A percentile compares a stretch with the other conserved stretches of the same genome.
These are phyloP conservation scores for Mus pahari DNA, from an alignment of 2,113 vertebrate species.

Conservation along the genomic window DNA sequence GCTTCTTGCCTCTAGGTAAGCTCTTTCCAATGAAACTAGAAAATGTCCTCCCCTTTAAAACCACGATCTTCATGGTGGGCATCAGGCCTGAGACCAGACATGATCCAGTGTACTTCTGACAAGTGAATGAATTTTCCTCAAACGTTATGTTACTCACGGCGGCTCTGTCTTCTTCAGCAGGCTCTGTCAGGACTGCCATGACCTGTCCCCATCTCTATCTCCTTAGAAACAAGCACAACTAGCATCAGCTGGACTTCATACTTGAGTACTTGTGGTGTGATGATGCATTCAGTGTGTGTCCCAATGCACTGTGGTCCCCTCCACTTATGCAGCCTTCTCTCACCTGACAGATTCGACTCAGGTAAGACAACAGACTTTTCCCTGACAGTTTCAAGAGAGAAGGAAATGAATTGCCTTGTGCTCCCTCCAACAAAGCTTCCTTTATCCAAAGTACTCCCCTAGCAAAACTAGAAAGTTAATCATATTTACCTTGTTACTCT, in stretches of 20 bases:
- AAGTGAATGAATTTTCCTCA: neutral
- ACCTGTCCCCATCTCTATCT: fast-evolving
- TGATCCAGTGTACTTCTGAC: neutral
- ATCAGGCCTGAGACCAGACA: neutral
- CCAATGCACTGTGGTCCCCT: neutral
- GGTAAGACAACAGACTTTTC: neutral
- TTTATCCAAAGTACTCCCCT: neutral
- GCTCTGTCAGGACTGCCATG: neutral
- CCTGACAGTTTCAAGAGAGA: neutral
- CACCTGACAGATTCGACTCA: neutral
- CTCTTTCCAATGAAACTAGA: neutral
- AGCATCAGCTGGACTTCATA: neutral
- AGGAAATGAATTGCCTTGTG: conserved; percentile 19
- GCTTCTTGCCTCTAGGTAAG: neutral
- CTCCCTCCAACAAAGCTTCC: neutral
- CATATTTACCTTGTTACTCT: neutral
- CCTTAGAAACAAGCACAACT: neutral
- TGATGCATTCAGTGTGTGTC: neutral
- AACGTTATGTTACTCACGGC: neutral
- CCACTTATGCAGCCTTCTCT: neutral
- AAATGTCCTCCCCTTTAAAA: too few relatives aligned
- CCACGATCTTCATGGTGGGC: neutral
- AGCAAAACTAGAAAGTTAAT: neutral
- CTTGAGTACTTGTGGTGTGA: neutral
- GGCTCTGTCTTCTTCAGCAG: neutral